Conservation (phyloP, 92 coral and sea anemone species). For the Plumapathes pennacea region DNA sequence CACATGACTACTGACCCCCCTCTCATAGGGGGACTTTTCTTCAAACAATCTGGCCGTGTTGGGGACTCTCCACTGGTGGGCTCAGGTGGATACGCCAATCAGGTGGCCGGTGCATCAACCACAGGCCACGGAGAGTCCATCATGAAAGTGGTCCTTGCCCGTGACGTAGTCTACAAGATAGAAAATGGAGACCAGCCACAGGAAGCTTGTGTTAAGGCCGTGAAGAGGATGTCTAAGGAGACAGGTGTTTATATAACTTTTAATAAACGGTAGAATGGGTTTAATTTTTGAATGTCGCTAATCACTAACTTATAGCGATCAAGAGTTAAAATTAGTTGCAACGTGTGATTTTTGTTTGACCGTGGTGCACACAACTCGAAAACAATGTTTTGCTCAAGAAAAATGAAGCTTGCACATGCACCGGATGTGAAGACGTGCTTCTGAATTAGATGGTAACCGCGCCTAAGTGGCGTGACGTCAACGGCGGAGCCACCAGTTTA, state of each 20-base stretch:
- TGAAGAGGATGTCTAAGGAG: constrained; percentile 49
- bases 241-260: not conserved
- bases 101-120: constrained; percentile 69
- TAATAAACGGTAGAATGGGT: not conserved
- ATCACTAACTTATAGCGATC: not conserved
- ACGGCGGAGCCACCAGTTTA: no score
- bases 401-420: no score
- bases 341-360: no score
- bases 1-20: no score
- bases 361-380: no score
- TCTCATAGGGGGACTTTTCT: constrained; percentile 65
- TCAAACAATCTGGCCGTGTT: constrained; percentile 78
- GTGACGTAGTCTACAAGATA: constrained; percentile 68
- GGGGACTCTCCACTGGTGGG: constrained; percentile 93
- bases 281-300: not conserved
- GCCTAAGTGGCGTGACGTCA: no score
- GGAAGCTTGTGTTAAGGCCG: constrained; percentile 56
- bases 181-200: constrained; percentile 55
- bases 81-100: constrained; percentile 83
- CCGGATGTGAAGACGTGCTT: no score
- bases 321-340: no score
- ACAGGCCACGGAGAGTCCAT: constrained; percentile 93
- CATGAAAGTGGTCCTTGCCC: constrained; percentile 75
- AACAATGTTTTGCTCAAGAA: no score
- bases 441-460: no score